Conservation (phyloP, 2,113 vertebrate species). For the Catagonus wagneri region DNA sequence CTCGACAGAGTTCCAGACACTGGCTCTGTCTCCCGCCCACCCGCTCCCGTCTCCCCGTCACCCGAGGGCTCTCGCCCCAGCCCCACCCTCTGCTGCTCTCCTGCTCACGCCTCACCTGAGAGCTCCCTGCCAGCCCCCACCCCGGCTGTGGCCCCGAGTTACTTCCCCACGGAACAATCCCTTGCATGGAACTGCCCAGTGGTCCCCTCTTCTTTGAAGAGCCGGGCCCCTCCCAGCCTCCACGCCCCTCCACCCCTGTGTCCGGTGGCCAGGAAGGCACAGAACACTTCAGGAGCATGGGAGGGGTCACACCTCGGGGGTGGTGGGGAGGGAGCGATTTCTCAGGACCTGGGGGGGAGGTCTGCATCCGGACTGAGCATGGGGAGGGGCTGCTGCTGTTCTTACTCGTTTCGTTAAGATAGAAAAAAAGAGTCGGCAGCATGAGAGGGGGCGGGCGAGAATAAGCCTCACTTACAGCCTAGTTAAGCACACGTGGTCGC, state of each 20-base stretch:
- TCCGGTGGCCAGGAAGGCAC: too few relatives aligned
- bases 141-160: neutral
- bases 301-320: neutral
- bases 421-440: neutral
- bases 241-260: too few relatives aligned
- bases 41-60: neutral
- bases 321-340: too few relatives aligned
- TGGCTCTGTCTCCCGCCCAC: neutral
- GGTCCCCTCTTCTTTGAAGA: neutral
- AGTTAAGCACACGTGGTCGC: fast-evolving
- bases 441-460: fast-evolving
- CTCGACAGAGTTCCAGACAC: neutral
- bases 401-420: neutral
- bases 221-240: too few relatives aligned
- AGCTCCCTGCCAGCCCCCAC: fast-evolving
- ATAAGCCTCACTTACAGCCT: neutral
- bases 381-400: neutral
- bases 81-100: too few relatives aligned
- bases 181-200: neutral
- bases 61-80: too few relatives aligned
- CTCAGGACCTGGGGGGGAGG: neutral
- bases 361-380: neutral
- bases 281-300: neutral
- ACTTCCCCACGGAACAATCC: neutral
- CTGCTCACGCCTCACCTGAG: neutral